Evolutionary conservation across 2,888 invertebrate species (phyloP).

Genomic region (Phoenoteleia sp.): DNA sequence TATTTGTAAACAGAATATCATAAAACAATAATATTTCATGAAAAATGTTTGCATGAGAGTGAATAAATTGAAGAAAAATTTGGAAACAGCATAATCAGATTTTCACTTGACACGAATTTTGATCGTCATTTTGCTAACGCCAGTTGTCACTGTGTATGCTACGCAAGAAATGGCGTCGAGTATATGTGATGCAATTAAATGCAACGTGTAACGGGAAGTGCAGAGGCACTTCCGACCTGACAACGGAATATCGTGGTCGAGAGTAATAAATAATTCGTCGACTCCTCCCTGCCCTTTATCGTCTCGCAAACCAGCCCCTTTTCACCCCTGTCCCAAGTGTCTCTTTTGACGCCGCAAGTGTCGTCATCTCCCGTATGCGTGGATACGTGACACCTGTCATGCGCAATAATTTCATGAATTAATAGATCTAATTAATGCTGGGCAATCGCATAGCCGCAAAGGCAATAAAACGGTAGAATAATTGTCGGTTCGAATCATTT

Average conservation of each 20-base stretch:
- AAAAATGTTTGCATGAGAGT: too few relatives aligned
- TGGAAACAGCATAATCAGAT: too few relatives aligned
- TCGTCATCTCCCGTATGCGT: slow-evolving; percentile 33
- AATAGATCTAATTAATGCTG: slow-evolving; percentile 80
- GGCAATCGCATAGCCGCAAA: too few relatives aligned
- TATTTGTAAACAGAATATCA: too few relatives aligned
- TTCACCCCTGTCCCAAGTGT: slow-evolving; percentile 36
- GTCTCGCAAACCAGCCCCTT: slow-evolving; percentile 16
- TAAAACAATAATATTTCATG: too few relatives aligned
- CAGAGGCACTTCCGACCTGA: slow-evolving; percentile 48
- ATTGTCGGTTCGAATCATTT: too few relatives aligned
- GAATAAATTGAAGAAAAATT: too few relatives aligned
- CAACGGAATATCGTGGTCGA: slow-evolving; percentile 54
- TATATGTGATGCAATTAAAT: slow-evolving; percentile 76
- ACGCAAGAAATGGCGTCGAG: slow-evolving; percentile 46
- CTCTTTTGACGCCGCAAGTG: slow-evolving; percentile 38
- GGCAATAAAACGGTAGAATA: too few relatives aligned
- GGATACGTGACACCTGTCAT: slow-evolving; percentile 69
- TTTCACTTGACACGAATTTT: slow-evolving; percentile 29
- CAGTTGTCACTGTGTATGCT: neutral
- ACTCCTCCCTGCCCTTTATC: slow-evolving; percentile 56
- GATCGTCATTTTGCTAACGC: slow-evolving; percentile 16
- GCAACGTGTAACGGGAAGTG: slow-evolving; percentile 69
- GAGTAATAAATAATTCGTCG: slow-evolving; percentile 63
- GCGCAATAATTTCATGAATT: slow-evolving; percentile 80